Base-by-base conservation (phyloP, 2,888 invertebrate species). In the Ctena decussata region DNA sequence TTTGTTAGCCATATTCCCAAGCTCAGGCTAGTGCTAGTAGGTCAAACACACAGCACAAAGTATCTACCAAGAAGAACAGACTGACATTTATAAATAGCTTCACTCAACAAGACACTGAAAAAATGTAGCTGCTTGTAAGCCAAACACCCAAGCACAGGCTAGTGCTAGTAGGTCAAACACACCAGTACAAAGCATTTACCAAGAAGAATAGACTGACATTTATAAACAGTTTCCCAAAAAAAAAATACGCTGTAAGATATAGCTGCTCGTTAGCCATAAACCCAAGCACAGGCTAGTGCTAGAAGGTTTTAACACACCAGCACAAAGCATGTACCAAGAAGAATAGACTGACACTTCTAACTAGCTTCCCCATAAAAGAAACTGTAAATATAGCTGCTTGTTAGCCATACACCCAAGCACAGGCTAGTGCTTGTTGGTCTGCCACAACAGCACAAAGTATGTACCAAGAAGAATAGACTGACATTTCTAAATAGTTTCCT, bases 261-360 rank as follows among this genome's bases (percentile, higher is more conserved):
- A 12, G 60, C 6, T 30, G 60, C 3, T 30, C 1, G 3, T 11
- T 30, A 60, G 30, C 27, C 30, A 60, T 60, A 18, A 24, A 60
- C 60, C 60, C 60, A 24, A 60, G 60, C 60, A 60, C 30, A 60
- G 60, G 60, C 60, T 60, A 27, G 60, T 60, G 30, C 60, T 27
- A 11, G 60, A 8, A 27, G 60, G 21, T 53, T n/a, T 12, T 15
- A 41, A 53, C n/a, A 53, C n/a, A 24, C 53, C 18, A 53, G 53
- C n/a, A 53, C 53, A 53, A 53, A 53, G 11, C 53, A 15, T 53
- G 53, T 53, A n/a, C 53, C 24, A 53, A 24, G 53, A 53, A 5
- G n/a, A n/a, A n/a, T n/a, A n/a, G n/a, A n/a, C n/a, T n/a, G n/a
- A n/a, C n/a, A n/a, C n/a, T n/a, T n/a, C n/a, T n/a, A n/a, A n/a